A percentile compares a stretch with the other conserved stretches of the same genome.
These are phyloP conservation scores for Melitaea cinxia DNA, from an alignment of 1,140 invertebrate genomes.

Conservation along the genomic window DNA sequence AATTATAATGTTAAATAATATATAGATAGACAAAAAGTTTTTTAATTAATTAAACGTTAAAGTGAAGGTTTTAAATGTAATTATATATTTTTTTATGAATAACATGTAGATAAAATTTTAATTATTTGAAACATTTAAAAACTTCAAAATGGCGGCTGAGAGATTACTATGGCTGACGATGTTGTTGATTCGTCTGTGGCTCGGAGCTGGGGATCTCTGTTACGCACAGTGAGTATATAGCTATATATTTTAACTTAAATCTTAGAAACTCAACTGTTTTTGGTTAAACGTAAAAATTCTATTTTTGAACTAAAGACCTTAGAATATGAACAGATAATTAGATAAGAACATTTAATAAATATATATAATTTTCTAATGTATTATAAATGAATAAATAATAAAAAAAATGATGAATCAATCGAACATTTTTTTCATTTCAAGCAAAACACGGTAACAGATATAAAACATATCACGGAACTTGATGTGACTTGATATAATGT, in stretches of 20 bases:
- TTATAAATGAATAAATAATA: no score
- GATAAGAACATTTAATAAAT: no score
- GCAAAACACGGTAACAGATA: no score
- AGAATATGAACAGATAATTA: no score
- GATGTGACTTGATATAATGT: no score
- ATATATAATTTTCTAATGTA: no score
- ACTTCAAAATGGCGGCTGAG: constrained; percentile 61
- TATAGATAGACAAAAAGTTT: constrained; percentile 29
- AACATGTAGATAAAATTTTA: constrained; percentile 28
- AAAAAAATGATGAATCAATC: no score
- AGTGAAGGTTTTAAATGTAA: constrained; percentile 19
- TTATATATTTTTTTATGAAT: constrained; percentile 22
- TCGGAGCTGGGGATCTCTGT: constrained; percentile 74
- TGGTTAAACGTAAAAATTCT: no score
- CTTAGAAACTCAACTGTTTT: not conserved
- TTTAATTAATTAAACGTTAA: constrained; percentile 25
- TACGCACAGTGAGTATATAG: constrained; percentile 76
- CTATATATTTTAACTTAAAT: not conserved
- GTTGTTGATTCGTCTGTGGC: constrained; percentile 64
- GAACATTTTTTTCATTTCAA: no score
- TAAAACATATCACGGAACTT: no score
- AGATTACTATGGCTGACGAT: constrained; percentile 66
- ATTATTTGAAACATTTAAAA: constrained; percentile 28
- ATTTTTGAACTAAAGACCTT: no score
- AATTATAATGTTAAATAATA: constrained; percentile 25